Evolutionary conservation across 2,797 vertebrate genomes (phyloP), one percentile per base, ranked within the genome.

Genomic region (Otolemur crassicaudatus): DNA sequence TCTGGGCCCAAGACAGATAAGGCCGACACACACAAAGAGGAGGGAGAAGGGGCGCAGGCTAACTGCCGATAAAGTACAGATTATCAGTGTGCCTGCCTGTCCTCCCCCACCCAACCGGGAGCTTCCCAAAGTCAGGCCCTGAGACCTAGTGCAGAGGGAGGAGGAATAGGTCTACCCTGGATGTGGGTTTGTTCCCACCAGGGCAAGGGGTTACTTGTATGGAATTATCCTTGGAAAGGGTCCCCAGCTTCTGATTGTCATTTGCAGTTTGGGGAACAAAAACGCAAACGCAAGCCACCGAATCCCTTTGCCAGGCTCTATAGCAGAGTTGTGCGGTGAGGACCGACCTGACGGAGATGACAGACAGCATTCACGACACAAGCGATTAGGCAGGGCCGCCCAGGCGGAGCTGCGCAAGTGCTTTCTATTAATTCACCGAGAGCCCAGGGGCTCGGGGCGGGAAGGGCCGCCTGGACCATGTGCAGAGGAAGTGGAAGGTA

Each of bases 331-430:
- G 69, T 61, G 29, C 17, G 31, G 7, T 6, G 25, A 46, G 0
- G 14, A 70, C 43, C 53, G 72, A 23, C 11, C 80, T 46, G n/a
- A 81, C 60, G 20, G 69, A 65, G 58, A 60, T 11, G 7, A 40
- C 25, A 29, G 46, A 31, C 40, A 1, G 43, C 40, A 1, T 31
- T 31, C 8, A 29, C 5, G 29, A 83, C 25, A 40, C 67, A 60
- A 73, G 13, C 0, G 0, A 2, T 8, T 3, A 29, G 37, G 43
- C 53, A 14, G 60, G 31, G 25, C 27, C 10, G 4, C 13, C 53
- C n/a, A 0, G 7, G 14, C 1, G 0, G 1, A 27, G 1, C 53
- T 0, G 20, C 40, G 17, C 72, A 34, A 34, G 12, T 23, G 53
- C n/a, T 16, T 58, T 37, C 46, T 87, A 1, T 49, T 20, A 40